Base-by-base conservation (phyloP, 1,140 invertebrate species). In the Arctopsyche grandis region DNA sequence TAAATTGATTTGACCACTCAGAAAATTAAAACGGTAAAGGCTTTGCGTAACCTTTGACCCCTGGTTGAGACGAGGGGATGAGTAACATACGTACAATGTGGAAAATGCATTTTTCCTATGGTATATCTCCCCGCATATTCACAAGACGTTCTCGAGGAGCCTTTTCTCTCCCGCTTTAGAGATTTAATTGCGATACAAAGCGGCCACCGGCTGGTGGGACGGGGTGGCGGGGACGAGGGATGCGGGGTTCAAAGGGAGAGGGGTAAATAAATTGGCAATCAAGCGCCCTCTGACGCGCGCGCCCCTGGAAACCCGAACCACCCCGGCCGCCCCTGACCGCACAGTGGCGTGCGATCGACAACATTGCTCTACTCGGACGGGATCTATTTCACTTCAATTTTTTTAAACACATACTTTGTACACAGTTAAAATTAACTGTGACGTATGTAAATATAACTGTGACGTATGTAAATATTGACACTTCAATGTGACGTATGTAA, bases 241-340 rank as follows among this genome's bases (percentile, higher is more conserved):
- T 16, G 10, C 22, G 43, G 75, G 16, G 52, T 26, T 10, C 24
- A 22, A 26, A 24, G 16, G 71, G 77, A 58, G 73, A 75, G 75
- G 80, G 80, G 80, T 81, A 81, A 81, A 81, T 81, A 81, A 81
- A 81, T 81, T 81, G 80, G 80, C 80, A 81, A 81, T 81, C 80
- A 81, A 79, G 77, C 80, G 77, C 80, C 80, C 80, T 81, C 80
- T 81, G 80, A 79, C 79, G 79, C 80, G 48, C 80, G 80, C 80
- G 52, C 77, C 56, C 73, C 66, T 52, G 38, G 58, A n/a, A 52
- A 38, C 1, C 22, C n/a, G 16, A 16, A 66, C 71, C 69, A 44
- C 69, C 69, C 19, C 12, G 14, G n/a, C 69, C 16, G 71, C 60
- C 26, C 38, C 19, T 74, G 71, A 48, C 70, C 70, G 43, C 44